These are phyloP conservation scores for Patella vulgata DNA, from an alignment of 1,140 invertebrate genomes.

Conservation along the genomic window DNA sequence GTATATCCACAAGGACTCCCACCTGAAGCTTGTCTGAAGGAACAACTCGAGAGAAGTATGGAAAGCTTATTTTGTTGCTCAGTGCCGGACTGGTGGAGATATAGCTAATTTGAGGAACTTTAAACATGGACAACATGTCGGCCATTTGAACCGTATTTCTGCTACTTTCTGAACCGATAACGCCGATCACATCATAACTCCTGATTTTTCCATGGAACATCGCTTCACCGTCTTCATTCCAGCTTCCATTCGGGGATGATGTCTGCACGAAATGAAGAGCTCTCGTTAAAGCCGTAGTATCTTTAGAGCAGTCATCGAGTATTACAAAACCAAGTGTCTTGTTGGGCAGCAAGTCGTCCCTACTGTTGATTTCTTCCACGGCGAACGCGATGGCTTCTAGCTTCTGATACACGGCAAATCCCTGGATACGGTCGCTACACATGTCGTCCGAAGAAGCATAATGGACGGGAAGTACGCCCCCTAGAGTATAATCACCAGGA, in stretches of 20 bases:
- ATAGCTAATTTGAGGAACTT: slow-evolving; percentile 72
- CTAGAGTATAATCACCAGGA: slow-evolving; percentile 6
- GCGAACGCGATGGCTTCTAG: slow-evolving; percentile 84
- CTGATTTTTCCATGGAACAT: slow-evolving; percentile 33
- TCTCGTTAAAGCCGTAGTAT: slow-evolving; percentile 80
- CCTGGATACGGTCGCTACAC: slow-evolving; percentile 3
- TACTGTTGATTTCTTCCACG: slow-evolving; percentile 76
- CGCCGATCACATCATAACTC: slow-evolving; percentile 47
- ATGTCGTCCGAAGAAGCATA: neutral
- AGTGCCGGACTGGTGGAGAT: slow-evolving; percentile 26
- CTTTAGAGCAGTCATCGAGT: slow-evolving; percentile 79
- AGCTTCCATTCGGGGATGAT: neutral
- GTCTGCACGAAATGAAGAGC: slow-evolving; percentile 76
- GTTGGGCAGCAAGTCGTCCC: slow-evolving; percentile 70
- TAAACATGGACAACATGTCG: slow-evolving; percentile 71
- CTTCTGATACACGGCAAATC: slow-evolving; percentile 72
- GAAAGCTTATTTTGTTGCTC: slow-evolving; percentile 25
- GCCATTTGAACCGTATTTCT: slow-evolving; percentile 77
- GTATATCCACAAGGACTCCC: slow-evolving; percentile 25
- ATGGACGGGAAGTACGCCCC: slow-evolving; percentile 8
- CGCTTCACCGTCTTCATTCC: too few species aligned
- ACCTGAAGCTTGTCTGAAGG: slow-evolving; percentile 64
- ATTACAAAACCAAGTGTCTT: slow-evolving; percentile 77
- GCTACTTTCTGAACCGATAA: slow-evolving; percentile 46
- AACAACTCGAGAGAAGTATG: slow-evolving; percentile 37